Conservation (phyloP, 1,140 invertebrate genomes). For the Cydia splendana region DNA sequence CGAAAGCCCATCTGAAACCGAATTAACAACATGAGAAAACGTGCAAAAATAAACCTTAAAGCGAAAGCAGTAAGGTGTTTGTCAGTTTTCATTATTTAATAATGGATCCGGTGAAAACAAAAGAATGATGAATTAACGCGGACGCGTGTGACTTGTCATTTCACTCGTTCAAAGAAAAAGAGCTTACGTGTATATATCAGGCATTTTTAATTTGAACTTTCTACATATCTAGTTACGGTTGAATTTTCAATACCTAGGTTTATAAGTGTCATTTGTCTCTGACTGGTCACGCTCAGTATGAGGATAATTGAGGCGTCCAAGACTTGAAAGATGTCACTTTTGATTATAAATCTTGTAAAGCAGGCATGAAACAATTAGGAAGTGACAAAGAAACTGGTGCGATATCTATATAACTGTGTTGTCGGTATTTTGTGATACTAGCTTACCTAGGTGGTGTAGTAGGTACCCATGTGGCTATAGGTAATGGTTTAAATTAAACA, state of each 20-base stretch:
- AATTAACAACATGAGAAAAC: background rate
- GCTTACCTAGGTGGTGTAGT: too few species aligned
- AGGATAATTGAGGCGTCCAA: conserved; percentile 19
- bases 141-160: conserved; percentile 19
- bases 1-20: conserved; percentile 7
- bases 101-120: conserved; percentile 26
- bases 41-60: background rate
- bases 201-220: background rate
- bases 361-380: conserved; percentile 9
- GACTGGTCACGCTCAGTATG: conserved; percentile 19
- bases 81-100: conserved; percentile 12
- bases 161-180: conserved; percentile 12
- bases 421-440: background rate
- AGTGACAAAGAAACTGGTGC: background rate
- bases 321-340: conserved; percentile 7
- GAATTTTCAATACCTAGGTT: background rate
- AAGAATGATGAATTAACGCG: conserved; percentile 29
- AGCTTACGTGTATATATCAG: background rate
- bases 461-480: background rate
- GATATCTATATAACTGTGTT: background rate
- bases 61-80: background rate
- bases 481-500: too few species aligned
- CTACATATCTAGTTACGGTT: background rate
- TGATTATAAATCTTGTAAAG: background rate
- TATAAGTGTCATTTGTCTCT: conserved; percentile 5